Evolutionary conservation across 2,888 invertebrate genomes (phyloP), one percentile per base, ranked within the genome.

Genomic region (Sinodicranocentrus sp.): DNA sequence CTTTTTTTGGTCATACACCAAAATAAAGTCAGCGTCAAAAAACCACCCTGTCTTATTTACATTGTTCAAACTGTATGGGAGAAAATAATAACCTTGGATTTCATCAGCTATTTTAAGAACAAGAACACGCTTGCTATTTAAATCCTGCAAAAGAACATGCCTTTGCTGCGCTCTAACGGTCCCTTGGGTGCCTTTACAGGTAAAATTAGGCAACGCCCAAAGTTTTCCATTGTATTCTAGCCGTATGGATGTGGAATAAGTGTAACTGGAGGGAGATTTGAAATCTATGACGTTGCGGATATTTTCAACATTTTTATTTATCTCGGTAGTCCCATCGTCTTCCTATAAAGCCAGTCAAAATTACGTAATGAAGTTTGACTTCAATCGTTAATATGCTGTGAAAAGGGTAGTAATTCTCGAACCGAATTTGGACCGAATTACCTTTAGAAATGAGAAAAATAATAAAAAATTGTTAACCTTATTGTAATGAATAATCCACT

Each of bases 211-310:
- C 15, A 77, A 54, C 0, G 52, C 63, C 19, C 71, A 15, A 0
- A 83, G 17, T 21, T 83, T 83, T 15, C 83, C 77, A 15, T 54
- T 71, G 59, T 77, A 83, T 59, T 39, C 77, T 33, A 83, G 17
- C 21, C 83, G 26, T 1, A 83, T 26, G 3, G 28, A 43, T 10
- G 83, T 63, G 0, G 2, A 43, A 19, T 72, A 83, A 0, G 2
- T 26, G 72, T 83, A 83, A n/a, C 65, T 21, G 13, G 8, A 10
- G 0, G 33, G 10, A 21, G 71, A 19, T 1, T 2, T 0, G 59
- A 83, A 83, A 1, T 72, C 19, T 6, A 23, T 8, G 0, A 61
- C 54, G 8, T 25, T 2, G 2, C 83, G 61, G 13, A 6, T 5
- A 1, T 33, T 67, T 21, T 65, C 59, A 0, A 65, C 72, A 3